phyloP scores from a whole-genome alignment of 1,140 invertebrate genomes.

The Gryon sp. region DNA sequence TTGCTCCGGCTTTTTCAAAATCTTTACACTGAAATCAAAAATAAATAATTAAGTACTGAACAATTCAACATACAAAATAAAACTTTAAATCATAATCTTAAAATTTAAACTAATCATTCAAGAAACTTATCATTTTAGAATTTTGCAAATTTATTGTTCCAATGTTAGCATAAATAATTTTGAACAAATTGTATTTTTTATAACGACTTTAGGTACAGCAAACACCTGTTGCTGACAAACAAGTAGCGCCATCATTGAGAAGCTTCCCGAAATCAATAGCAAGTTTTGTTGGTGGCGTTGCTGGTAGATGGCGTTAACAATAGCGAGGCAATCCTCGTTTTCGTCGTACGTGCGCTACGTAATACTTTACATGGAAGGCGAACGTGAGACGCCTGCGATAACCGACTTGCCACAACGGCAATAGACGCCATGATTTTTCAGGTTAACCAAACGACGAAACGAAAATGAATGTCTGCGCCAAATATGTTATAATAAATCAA shows the following conservation, averaged over 20 bases:
- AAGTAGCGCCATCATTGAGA: slow-evolving; percentile 55
- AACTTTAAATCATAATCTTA: not conserved
- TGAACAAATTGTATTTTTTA: no score
- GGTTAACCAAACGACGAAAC: not conserved
- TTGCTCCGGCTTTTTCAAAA: slow-evolving; percentile 86
- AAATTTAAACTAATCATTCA: no score
- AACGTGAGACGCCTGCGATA: slow-evolving; percentile 28
- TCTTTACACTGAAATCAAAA: slow-evolving; percentile 82
- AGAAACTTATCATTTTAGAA: no score
- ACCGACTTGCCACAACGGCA: slow-evolving; percentile 71
- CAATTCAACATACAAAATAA: not conserved
- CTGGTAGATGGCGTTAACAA: slow-evolving; percentile 65
- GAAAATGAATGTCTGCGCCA: not conserved
- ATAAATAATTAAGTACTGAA: not conserved
- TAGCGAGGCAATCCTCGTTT: slow-evolving; percentile 58
- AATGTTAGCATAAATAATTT: no score
- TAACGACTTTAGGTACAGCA: no score
- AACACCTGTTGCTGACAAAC: slow-evolving; percentile 28
- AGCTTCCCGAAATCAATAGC: not conserved
- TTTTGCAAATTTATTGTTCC: no score
- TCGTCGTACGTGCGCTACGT: slow-evolving; percentile 46
- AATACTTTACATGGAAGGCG: slow-evolving; percentile 40
- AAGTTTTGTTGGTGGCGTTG: not conserved
- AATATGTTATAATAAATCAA: no score
- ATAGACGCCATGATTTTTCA: slow-evolving; percentile 73